Evolutionary conservation across 2,888 invertebrate species (phyloP).

Genomic region (Drosophila nr. perissopoda): DNA sequence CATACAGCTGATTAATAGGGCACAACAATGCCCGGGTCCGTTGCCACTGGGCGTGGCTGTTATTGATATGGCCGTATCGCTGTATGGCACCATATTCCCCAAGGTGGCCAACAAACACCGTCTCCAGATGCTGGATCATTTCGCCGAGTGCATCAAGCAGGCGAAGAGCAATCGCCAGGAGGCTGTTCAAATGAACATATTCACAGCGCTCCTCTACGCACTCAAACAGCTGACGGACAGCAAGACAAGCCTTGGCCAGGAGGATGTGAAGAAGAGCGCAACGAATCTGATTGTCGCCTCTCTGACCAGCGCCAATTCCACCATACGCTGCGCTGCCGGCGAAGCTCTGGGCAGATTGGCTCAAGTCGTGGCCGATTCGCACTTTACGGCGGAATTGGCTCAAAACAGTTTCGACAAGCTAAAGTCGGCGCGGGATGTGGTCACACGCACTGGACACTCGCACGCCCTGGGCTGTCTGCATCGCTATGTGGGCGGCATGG

Average conservation of each 20-base stretch:
- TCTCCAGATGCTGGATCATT: conserved; percentile 98
- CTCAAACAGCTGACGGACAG: conserved; percentile 94
- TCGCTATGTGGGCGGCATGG: conserved; percentile 97
- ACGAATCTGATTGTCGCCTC: conserved; percentile 92
- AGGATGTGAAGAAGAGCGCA: conserved; percentile 94
- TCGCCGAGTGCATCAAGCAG: conserved; percentile 96
- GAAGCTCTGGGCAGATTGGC: conserved; percentile 97
- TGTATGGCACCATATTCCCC: conserved; percentile 98
- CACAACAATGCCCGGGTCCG: conserved; percentile 88
- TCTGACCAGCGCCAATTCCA: conserved; percentile 90
- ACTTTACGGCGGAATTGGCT: conserved; percentile 95
- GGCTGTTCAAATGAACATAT: conserved; percentile 98
- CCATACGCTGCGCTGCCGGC: conserved; percentile 96
- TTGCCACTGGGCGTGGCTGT: conserved; percentile 98
- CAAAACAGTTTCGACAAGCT: conserved; percentile 95
- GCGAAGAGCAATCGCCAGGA: conserved; percentile 97
- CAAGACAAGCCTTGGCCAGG: conserved; percentile 94
- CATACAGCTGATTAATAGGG: conserved; percentile 82
- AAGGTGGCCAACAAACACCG: conserved; percentile 98
- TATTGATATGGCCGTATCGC: conserved; percentile 95
- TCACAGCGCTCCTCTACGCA: conserved; percentile 95
- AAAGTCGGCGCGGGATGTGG: conserved; percentile 94
- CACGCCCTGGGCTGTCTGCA: conserved; percentile 98
- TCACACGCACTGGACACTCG: conserved; percentile 94
- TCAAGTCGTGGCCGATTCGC: conserved; percentile 93